Base-by-base conservation (phyloP, 2,888 invertebrate genomes). In the Drepana falcataria region DNA sequence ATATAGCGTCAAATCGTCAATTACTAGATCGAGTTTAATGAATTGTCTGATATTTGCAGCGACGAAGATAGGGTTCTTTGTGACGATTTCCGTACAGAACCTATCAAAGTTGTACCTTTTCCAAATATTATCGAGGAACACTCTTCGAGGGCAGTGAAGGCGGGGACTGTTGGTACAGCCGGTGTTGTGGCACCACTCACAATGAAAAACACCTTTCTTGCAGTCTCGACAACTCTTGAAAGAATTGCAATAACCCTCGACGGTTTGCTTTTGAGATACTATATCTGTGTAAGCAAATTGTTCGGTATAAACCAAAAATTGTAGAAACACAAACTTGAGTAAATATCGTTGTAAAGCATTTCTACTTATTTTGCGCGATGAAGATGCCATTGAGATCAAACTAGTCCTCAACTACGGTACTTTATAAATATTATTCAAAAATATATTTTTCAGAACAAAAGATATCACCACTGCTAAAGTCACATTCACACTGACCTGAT, bases 1-100 rank as follows among this genome's bases (percentile, higher is more conserved):
- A 37, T 69, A 73, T 47, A 77, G 35, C n/a, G 71, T 71, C 35
- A 70, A 58, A 52, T 77, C 77, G 49, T 74, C 73, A 37, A 77
- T 59, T 54, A 53, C 63, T 37, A 77, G 55, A 49, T 68, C 61
- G 4, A 77, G 53, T 54, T 67, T 66, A 4, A 75, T 66, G 9
- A 60, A 65, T 6, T 59, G 64, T 7, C 59, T 64, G 3, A 67
- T 47, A 37, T 69, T 62, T 6, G 69, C 69, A 0, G 75, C 68
- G 3, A 73, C 54, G 52, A 71, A 75, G 44, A 75, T 56, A 0
- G 72, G 76, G 52, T 61, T 64, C 54, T 53, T 61, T 1, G 63
- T 63, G 0, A 66, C 47, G 3, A 75, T 69, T 63, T 69, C 66
- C 0, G 67, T 69, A 51, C 74, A 68, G 21, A 40, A 55, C 34